Base-by-base conservation (phyloP, 2,888 invertebrate genomes). In the Biston stratarius region DNA sequence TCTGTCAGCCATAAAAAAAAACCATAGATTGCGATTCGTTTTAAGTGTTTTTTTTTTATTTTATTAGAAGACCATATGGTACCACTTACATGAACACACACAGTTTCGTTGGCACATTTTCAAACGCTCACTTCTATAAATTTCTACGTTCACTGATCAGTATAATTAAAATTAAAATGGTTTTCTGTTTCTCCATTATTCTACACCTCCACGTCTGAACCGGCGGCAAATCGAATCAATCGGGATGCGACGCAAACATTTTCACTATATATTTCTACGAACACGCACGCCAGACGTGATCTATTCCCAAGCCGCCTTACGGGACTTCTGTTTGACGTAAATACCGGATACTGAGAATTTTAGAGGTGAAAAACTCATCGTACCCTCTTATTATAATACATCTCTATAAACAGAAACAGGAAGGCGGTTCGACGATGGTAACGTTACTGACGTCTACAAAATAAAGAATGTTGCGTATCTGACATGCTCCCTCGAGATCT, bases 191-290 rank as follows among this genome's bases (percentile, higher is more conserved):
- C 8, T 5, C 24, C 8, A 36, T 38, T 45, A 44, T 45, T 36
- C 56, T 65, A n/a, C 7, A 6, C 51, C 24, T 12, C 77, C 77
- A 75, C 73, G 74, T 70, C 71, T 38, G 52, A 53, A 40, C 75
- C 71, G 76, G 73, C 78, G 72, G 78, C 81, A 88, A 88, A 89
- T 89, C 87, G 83, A 89, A 89, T 89, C 89, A 87, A 81, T 81
- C 79, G 81, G 77, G 74, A 74, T 77, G 81, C 74, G 81, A 81
- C 77, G 84, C 83, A 87, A 87, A 87, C 83, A 88, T 83, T 85
- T 85, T 85, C 79, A 84, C 85, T 48, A 48, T 58, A 86, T 84
- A 86, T 85, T 85, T 84, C 76, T 74, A 65, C 69, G 74, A 59
- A 55, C 48, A 62, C 62, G 67, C 62, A 55, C 52, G 40, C 42